These are phyloP conservation scores for Kuschelorhynchus macadamiae DNA, from an alignment of 2,888 invertebrate species.

Conservation along the genomic window DNA sequence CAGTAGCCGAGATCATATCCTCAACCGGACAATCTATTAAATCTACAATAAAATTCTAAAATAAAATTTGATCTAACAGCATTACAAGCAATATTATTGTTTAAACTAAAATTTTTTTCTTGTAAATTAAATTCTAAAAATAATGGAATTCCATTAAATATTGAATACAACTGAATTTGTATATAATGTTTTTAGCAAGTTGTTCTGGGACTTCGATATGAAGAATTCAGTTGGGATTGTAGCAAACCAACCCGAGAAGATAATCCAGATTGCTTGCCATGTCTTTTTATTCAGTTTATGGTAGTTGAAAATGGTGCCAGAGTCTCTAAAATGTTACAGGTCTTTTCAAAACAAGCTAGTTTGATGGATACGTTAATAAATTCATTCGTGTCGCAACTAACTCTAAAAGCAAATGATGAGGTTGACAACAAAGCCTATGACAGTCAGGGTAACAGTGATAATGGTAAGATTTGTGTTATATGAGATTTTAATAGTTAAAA, in stretches of 20 bases:
- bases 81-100: no score
- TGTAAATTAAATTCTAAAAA: no score
- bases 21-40: no score
- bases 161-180: neutral
- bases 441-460: conserved; percentile 60
- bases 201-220: conserved; percentile 86
- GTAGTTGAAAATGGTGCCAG: conserved; percentile 83
- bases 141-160: neutral
- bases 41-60: no score
- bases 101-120: no score
- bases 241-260: conserved; percentile 89
- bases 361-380: conserved; percentile 91
- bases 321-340: conserved; percentile 85
- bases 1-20: no score
- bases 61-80: no score
- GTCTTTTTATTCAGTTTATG: conserved; percentile 92
- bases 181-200: conserved; percentile 75
- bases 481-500: neutral
- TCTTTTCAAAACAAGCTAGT: conserved; percentile 74
- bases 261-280: conserved; percentile 89
- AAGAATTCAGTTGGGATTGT: conserved; percentile 94
- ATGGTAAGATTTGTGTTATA: conserved; percentile 57
- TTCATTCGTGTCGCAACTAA: conserved; percentile 79
- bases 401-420: conserved; percentile 69
- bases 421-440: conserved; percentile 65